Conservation (phyloP, 2,797 vertebrate species). For the Cossypha niveicapilla region DNA sequence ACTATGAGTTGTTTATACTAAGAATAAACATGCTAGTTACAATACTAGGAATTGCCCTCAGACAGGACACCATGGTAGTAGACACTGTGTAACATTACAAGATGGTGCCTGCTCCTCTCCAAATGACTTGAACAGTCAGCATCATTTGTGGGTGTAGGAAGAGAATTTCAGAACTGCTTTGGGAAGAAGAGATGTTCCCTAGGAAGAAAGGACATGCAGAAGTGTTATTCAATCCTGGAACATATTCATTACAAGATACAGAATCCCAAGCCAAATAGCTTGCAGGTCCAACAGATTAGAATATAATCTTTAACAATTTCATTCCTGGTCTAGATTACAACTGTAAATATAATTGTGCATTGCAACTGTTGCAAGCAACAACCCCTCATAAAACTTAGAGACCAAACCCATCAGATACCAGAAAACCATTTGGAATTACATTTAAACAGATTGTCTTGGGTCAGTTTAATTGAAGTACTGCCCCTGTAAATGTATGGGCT, state of each 20-base stretch:
- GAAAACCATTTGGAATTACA: neutral
- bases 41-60: neutral
- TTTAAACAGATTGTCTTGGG: neutral
- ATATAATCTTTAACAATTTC: neutral
- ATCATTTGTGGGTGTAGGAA: fast-evolving
- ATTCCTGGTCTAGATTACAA: neutral
- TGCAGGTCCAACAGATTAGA: neutral
- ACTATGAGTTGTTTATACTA: neutral
- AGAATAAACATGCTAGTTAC: neutral
- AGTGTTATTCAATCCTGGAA: neutral
- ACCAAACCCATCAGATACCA: neutral
- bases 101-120: neutral
- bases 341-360: neutral
- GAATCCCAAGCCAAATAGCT: neutral
- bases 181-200: neutral
- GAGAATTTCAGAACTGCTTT: neutral
- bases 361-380: neutral
- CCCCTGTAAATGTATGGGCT: neutral
- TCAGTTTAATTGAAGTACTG: neutral
- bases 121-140: neutral
- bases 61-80: neutral
- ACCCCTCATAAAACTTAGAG: neutral
- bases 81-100: neutral
- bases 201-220: neutral
- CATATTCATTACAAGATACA: neutral